These are phyloP conservation scores for Tribolium madens DNA, from an alignment of 1,140 invertebrate species.

Conservation along the genomic window DNA sequence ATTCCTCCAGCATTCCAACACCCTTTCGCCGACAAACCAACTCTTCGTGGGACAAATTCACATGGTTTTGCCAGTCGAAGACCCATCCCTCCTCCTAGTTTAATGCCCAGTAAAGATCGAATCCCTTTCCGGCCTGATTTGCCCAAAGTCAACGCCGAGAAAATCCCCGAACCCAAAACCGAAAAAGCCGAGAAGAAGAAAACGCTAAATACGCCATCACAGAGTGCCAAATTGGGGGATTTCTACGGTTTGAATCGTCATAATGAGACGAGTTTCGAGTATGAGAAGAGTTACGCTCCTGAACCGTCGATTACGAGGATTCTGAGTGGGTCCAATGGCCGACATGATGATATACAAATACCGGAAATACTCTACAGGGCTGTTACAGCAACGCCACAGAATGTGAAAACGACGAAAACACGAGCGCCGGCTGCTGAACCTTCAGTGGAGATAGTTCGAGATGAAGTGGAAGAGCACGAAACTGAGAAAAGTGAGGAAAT, in stretches of 20 bases:
- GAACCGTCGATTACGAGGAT: slow-evolving; percentile 79
- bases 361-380: slow-evolving; percentile 79
- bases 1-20: slow-evolving; percentile 82
- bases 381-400: slow-evolving; percentile 73
- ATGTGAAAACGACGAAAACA: slow-evolving; percentile 57
- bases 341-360: slow-evolving; percentile 80
- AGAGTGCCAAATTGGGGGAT: slow-evolving; percentile 66
- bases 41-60: slow-evolving; percentile 78
- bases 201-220: slow-evolving; percentile 78
- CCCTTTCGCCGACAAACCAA: slow-evolving; percentile 87
- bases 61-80: slow-evolving; percentile 74
- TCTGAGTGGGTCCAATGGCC: slow-evolving; percentile 82
- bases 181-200: slow-evolving; percentile 72
- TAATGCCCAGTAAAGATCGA: slow-evolving; percentile 81
- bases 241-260: slow-evolving; percentile 59
- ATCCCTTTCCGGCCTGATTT: slow-evolving; percentile 80
- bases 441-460: slow-evolving; percentile 56
- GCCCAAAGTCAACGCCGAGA: slow-evolving; percentile 64
- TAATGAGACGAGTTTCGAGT: slow-evolving; percentile 63
- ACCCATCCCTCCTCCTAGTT: slow-evolving; percentile 80
- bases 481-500: slow-evolving; percentile 33
- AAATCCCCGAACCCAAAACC: slow-evolving; percentile 49
- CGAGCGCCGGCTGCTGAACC: slow-evolving; percentile 65
- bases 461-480: slow-evolving; percentile 23
- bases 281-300: slow-evolving; percentile 62